Percentiles rank a stretch among this genome's conserved stretches.
These are phyloP conservation scores for Marisa cornuarietis DNA, from an alignment of 1,140 invertebrate genomes.

Conservation along the genomic window DNA sequence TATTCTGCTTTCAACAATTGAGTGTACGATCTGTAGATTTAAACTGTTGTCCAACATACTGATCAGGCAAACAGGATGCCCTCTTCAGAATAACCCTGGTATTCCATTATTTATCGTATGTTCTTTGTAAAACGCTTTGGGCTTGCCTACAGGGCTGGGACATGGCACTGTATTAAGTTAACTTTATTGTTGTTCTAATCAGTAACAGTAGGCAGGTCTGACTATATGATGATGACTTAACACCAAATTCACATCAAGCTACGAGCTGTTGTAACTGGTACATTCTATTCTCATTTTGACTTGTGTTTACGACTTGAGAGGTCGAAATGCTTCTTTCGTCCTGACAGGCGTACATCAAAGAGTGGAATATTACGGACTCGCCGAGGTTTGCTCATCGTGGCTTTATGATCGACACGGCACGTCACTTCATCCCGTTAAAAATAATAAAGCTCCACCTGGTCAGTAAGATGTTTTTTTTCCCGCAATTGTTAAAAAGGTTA, in stretches of 20 bases:
- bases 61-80: too few relatives aligned
- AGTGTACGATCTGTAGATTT: too few relatives aligned
- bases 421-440: constrained; percentile 64
- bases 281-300: too few relatives aligned
- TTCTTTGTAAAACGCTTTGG: too few relatives aligned
- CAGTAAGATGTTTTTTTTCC: constrained; percentile 19
- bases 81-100: too few relatives aligned
- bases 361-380: constrained; percentile 47
- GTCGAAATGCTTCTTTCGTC: not conserved
- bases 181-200: not conserved
- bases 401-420: constrained; percentile 67
- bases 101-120: too few relatives aligned
- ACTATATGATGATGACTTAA: not conserved
- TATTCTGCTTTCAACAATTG: too few relatives aligned
- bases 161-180: too few relatives aligned
- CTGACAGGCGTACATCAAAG: constrained; percentile 47
- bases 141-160: too few relatives aligned
- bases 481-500: too few relatives aligned
- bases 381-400: constrained; percentile 67
- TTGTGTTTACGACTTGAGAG: not conserved
- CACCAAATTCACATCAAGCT: not conserved
- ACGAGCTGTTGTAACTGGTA: not conserved
- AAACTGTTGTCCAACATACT: too few relatives aligned
- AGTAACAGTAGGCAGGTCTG: not conserved
- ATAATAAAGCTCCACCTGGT: constrained; percentile 43